phyloP scores from a whole-genome alignment of 2,113 vertebrate genomes.

The Gulo gulo region DNA sequence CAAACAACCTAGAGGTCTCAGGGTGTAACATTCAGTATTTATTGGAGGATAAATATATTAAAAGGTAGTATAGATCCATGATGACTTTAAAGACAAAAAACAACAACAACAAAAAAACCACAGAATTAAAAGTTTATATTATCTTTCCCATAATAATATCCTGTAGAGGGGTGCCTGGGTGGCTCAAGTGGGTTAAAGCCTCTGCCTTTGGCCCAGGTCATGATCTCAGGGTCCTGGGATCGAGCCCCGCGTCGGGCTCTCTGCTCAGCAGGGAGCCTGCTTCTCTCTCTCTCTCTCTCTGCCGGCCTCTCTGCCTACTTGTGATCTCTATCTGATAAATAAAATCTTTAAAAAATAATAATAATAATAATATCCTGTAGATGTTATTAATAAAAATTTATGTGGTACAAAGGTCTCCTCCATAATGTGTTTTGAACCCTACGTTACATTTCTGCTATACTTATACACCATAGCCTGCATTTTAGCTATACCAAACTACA shows the following conservation, averaged over 20 bases:
- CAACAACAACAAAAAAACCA: neutral
- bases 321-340: too few relatives aligned
- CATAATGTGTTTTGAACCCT: neutral
- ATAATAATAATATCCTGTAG: neutral
- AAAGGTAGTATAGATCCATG: neutral
- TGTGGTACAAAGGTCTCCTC: neutral
- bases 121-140: neutral
- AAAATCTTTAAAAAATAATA: too few relatives aligned
- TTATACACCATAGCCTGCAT: neutral
- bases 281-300: too few relatives aligned
- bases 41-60: neutral
- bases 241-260: too few relatives aligned
- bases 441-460: neutral
- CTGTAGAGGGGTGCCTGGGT: too few relatives aligned
- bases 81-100: neutral
- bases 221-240: too few relatives aligned
- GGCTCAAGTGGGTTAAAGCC: too few relatives aligned
- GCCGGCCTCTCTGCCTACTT: too few relatives aligned
- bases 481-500: neutral
- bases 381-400: neutral
- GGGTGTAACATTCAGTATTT: too few relatives aligned
- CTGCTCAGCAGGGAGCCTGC: too few relatives aligned
- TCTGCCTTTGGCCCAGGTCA: too few relatives aligned
- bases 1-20: neutral
- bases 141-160: neutral